Evolutionary conservation across 2,797 vertebrate species (phyloP), one percentile per base, ranked within the genome.

Genomic region (Serranus cabrilla): DNA sequence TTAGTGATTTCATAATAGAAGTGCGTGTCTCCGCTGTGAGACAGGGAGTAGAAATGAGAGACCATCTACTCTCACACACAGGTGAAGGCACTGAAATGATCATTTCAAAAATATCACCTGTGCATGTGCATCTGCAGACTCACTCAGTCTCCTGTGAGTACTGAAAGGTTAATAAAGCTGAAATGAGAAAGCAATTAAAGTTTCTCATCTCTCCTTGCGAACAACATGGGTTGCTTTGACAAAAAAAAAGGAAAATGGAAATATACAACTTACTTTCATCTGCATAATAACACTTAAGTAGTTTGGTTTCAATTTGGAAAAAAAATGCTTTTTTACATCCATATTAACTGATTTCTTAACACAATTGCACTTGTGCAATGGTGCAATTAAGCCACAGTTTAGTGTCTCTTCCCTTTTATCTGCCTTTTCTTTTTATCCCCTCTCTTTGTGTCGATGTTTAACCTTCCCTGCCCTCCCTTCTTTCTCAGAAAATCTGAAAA

Each of bases 1-100:
- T 88, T 82, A 80, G 76, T 5, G 14, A 80, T 85, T 75, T 86
- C 18, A 71, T 83, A 75, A 88, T 75, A 64, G 65, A 70, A 74
- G 46, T 0, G 9, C 14, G 63, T 13, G 12, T 58, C 69, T 84
- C 71, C 52, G 69, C 67, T 75, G 50, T 76, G 71, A 75, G 69
- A 71, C 56, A 50, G 23, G 1, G 54, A 73, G 55, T 59, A 37
- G 46, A 72, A 66, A 76, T 23, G n/a, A 40, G 60, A 49, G 42
- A 21, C 49, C 37, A 17, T 57, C 50, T 40, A 14, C 52, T 31
- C 68, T 62, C 54, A 20, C 52, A 18, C 60, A 27, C 31, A 40
- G 34, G 57, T 20, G 47, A 57, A 20, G 43, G 73, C 69, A 54
- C 40, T 20, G 18, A 61, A 71, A 72, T 51, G 17, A 46, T 61